phyloP scores from a whole-genome alignment of 1,140 invertebrate genomes.

The Drosophila lini region DNA sequence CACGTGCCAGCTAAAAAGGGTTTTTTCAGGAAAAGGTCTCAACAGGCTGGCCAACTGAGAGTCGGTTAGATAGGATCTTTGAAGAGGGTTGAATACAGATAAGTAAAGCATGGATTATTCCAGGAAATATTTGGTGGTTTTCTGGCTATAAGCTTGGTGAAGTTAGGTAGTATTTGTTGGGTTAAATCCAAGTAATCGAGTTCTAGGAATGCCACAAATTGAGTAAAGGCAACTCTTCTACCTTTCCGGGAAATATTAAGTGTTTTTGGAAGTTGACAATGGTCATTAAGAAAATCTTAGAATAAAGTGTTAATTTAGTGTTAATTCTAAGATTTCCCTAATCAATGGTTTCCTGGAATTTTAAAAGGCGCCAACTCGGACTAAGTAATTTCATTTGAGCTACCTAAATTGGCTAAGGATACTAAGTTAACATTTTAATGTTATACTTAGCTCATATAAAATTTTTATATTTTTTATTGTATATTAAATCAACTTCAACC shows the following conservation, averaged over 20 bases:
- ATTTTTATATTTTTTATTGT: no score
- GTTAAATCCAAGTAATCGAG: neutral
- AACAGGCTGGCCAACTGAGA: slow-evolving; percentile 9
- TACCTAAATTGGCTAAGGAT: neutral
- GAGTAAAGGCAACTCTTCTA: no score
- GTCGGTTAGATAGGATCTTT: slow-evolving; percentile 1
- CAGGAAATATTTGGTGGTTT: slow-evolving; percentile 8
- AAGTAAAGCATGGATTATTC: neutral
- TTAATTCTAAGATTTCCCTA: neutral
- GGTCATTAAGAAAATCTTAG: no score
- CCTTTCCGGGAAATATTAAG: neutral
- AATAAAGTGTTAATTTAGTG: neutral
- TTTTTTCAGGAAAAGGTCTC: slow-evolving; percentile 3
- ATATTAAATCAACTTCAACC: neutral
- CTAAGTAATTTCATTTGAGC: neutral
- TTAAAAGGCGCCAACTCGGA: no score
- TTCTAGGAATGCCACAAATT: neutral
- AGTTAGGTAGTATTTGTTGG: neutral
- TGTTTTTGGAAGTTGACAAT: neutral
- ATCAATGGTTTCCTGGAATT: neutral
- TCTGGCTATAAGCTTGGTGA: no score
- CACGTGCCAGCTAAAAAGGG: slow-evolving; percentile 55
- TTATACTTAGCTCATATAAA: no score
- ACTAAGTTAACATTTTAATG: neutral
- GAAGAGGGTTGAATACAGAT: slow-evolving; percentile 18